Percentiles rank a stretch among this genome's conserved stretches.
Conservation (phyloP, 1,140 invertebrate species). For the Pseudomyrmex gracilis region DNA sequence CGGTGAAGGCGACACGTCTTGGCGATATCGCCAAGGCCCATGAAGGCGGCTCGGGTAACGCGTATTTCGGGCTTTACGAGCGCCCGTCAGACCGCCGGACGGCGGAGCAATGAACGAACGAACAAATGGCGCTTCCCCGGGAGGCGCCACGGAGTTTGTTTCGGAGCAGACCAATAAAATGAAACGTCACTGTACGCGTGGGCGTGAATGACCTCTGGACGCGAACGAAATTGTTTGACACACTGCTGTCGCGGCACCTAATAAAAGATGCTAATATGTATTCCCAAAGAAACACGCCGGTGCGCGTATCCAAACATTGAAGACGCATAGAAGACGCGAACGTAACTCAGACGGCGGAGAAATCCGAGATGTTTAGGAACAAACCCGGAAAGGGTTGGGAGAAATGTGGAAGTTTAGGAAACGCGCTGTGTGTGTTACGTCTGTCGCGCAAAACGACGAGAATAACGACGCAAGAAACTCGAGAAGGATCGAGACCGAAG, state of each 20-base stretch:
- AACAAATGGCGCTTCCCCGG: conserved; percentile 60
- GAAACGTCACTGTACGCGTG: conserved; percentile 64
- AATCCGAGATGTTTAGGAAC: conserved; percentile 43
- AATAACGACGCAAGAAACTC: conserved; percentile 30
- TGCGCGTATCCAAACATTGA: not conserved
- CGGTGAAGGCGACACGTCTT: conserved; percentile 29
- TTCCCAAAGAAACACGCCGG: not conserved
- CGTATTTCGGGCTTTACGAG: conserved; percentile 71
- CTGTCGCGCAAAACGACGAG: conserved; percentile 31
- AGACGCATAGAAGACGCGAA: conserved; percentile 11
- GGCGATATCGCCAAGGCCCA: conserved; percentile 54
- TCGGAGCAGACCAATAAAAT: conserved; percentile 64
- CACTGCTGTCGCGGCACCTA: conserved; percentile 73
- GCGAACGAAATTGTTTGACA: conserved; percentile 76
- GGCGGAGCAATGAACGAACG: conserved; percentile 2
- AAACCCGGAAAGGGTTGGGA: conserved; percentile 30
- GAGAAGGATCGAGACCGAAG: not conserved
- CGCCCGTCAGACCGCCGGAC: not conserved
- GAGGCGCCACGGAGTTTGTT: conserved; percentile 42
- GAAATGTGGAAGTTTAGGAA: conserved; percentile 32
- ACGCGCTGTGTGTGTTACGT: conserved; percentile 8
- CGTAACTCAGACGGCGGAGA: conserved; percentile 41
- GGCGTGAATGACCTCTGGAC: conserved; percentile 65
- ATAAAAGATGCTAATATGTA: conserved; percentile 76
- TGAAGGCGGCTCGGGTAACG: conserved; percentile 41